Conservation (phyloP, 2,797 vertebrate species). For the Melanotaenia maccullochi region DNA sequence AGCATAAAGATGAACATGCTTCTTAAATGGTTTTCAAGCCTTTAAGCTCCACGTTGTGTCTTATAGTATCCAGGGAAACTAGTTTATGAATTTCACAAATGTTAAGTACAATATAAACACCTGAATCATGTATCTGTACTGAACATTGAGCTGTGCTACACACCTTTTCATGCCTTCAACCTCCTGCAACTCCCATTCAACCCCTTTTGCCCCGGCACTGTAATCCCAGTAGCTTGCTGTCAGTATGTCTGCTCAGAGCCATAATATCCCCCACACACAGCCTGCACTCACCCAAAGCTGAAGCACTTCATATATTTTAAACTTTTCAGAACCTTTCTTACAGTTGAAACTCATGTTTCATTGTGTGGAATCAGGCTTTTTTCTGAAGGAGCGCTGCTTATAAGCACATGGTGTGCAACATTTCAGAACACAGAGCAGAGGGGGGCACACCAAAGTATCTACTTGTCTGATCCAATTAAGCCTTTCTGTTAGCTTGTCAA, state of each 20-base stretch:
- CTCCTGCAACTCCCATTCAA: conserved; percentile 5
- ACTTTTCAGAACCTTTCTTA: conserved; percentile 3
- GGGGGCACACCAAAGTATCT: conserved; percentile 38
- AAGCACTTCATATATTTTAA: conserved; percentile 28
- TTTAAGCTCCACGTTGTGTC: not conserved
- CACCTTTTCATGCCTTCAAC: conserved; percentile 21
- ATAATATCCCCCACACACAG: conserved; percentile 2
- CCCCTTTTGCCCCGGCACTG: conserved; percentile 13
- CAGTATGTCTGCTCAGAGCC: conserved; percentile 1
- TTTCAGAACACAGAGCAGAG: conserved; percentile 34
- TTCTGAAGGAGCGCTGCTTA: conserved; percentile 24
- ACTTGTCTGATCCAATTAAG: conserved; percentile 68
- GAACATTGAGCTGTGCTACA: not conserved
- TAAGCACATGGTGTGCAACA: conserved; percentile 24
- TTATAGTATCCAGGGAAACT: not conserved
- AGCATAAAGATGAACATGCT: not conserved
- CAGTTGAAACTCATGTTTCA: conserved; percentile 5
- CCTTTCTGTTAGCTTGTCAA: conserved; percentile 44
- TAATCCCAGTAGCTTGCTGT: conserved; percentile 16
- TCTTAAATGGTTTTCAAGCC: not conserved
- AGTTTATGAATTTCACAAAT: not conserved
- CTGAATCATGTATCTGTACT: no score
- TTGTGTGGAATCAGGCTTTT: not conserved
- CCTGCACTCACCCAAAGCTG: not conserved
- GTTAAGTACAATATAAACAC: not conserved